Percentiles rank a stretch among this genome's conserved stretches.
phyloP scores from a whole-genome alignment of 2,797 vertebrate species.

The Bovichtus variegatus region DNA sequence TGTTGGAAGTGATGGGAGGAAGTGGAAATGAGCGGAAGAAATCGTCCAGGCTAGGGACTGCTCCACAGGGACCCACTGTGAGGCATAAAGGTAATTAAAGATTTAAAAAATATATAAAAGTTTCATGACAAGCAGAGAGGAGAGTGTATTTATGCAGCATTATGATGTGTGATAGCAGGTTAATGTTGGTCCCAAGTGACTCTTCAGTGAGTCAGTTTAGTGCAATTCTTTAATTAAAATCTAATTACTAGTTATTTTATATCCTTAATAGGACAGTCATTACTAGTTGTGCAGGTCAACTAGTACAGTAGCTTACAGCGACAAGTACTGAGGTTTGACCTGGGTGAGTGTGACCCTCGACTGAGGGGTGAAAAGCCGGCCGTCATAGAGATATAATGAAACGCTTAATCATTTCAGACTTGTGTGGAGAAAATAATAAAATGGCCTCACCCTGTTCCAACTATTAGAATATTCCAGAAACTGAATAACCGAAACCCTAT shows the following conservation, averaged over 20 bases:
- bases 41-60: conserved; percentile 11
- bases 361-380: too few relatives aligned
- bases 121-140: conserved; percentile 6
- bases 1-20: conserved; percentile 15
- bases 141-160: conserved; percentile 8
- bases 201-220: background rate
- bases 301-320: background rate
- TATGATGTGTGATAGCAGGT: conserved; percentile 32
- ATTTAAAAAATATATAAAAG: conserved; percentile 11
- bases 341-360: too few relatives aligned
- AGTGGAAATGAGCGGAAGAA: background rate
- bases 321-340: background rate
- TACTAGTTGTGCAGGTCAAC: conserved; percentile 8
- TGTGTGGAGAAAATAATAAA: too few relatives aligned
- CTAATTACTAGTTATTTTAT: background rate
- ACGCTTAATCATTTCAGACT: too few relatives aligned
- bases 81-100: conserved; percentile 14
- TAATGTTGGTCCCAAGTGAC: conserved; percentile 9
- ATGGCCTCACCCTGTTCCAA: too few relatives aligned
- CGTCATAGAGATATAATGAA: too few relatives aligned
- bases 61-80: conserved; percentile 11
- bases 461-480: too few relatives aligned
- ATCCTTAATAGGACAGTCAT: background rate
- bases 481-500: too few relatives aligned
- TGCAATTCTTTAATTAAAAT: background rate